Percentiles rank a stretch among this genome's conserved stretches.
These are phyloP conservation scores for Conus betulinus DNA, from an alignment of 1,140 invertebrate genomes.

Conservation along the genomic window DNA sequence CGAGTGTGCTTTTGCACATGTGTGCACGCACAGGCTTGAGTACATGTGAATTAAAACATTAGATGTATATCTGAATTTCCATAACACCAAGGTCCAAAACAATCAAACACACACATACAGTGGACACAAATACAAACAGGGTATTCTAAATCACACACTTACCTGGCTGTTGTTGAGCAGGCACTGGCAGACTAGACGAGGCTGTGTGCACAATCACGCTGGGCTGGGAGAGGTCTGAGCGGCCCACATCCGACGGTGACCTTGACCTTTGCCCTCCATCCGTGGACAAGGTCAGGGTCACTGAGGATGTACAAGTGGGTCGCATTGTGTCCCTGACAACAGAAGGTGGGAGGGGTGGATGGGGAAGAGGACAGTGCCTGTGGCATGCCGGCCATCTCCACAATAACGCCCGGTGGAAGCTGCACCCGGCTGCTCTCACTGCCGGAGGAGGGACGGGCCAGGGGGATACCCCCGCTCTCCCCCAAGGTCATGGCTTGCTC, in stretches of 20 bases:
- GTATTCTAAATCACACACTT: too few relatives aligned
- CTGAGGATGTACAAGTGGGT: background rate
- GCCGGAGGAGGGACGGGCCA: constrained; percentile 16
- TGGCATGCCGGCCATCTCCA: constrained; percentile 28
- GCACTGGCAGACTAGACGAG: constrained; percentile 37
- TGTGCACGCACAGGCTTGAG: too few relatives aligned
- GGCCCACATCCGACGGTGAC: constrained; percentile 23
- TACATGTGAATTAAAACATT: too few relatives aligned
- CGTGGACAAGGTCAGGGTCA: background rate
- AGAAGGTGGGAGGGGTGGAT: constrained; percentile 3
- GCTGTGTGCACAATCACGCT: constrained; percentile 71
- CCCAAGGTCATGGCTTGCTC: background rate
- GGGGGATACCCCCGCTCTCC: background rate
- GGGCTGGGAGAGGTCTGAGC: constrained; percentile 54
- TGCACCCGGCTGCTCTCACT: background rate
- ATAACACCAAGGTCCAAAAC: too few relatives aligned
- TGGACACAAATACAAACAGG: background rate
- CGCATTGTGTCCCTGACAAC: constrained; percentile 18
- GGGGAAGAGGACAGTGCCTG: constrained; percentile 18
- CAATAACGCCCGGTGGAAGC: constrained; percentile 32
- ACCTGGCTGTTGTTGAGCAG: background rate
- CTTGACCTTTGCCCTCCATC: constrained; percentile 6
- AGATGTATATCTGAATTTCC: too few relatives aligned
- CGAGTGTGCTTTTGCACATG: too few relatives aligned
- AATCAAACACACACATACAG: background rate